phyloP scores from a whole-genome alignment of 2,113 vertebrate genomes.

The Lichenostomus cassidix region DNA sequence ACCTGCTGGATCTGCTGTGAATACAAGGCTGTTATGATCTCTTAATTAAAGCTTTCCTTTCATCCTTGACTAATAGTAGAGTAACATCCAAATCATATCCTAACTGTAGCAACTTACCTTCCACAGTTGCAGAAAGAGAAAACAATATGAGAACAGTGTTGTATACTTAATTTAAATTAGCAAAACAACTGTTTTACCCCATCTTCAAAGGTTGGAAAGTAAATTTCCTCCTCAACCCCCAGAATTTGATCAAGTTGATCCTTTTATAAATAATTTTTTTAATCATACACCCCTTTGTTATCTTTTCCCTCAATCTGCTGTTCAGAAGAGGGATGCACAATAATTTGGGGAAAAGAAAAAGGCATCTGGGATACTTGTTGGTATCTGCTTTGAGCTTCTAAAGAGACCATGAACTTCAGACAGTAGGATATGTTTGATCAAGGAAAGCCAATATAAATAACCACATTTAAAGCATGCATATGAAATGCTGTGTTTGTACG shows the following conservation, averaged over 20 bases:
- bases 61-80: background rate
- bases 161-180: background rate
- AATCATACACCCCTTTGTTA: background rate
- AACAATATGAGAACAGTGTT: background rate
- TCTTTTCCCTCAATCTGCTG: background rate
- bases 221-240: background rate
- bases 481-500: background rate
- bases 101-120: background rate
- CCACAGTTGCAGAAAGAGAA: background rate
- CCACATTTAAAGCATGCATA: background rate
- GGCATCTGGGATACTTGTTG: background rate
- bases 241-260: background rate
- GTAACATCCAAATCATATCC: background rate
- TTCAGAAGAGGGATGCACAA: background rate
- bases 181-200: background rate
- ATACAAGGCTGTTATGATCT: background rate
- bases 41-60: constrained; percentile 51
- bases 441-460: background rate
- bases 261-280: background rate
- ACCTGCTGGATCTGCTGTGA: background rate
- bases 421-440: background rate
- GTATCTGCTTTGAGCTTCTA: background rate
- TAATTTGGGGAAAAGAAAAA: background rate
- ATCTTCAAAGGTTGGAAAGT: background rate
- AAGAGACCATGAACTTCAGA: background rate